These are phyloP conservation scores for Rapana venosa DNA, from an alignment of 2,888 invertebrate genomes.

Conservation along the genomic window DNA sequence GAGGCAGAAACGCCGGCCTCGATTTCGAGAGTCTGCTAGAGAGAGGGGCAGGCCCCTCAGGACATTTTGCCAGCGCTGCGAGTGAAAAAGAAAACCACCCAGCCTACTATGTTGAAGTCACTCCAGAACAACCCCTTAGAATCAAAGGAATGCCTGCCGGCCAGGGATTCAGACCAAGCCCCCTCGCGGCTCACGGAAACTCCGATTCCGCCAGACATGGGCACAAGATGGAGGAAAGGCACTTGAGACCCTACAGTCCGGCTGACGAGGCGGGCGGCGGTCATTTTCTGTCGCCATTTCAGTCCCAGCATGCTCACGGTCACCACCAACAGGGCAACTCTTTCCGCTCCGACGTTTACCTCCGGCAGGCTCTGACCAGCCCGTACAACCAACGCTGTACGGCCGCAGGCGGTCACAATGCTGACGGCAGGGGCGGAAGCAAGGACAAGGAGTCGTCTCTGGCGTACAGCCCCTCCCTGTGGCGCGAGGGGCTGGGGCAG, in stretches of 20 bases:
- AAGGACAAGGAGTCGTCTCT: neutral
- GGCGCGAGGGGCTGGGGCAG: neutral
- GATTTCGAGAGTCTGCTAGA: neutral
- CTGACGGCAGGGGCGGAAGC: neutral
- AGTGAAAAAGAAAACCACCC: neutral
- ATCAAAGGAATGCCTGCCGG: neutral
- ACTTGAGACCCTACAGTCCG: neutral
- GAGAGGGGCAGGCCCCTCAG: neutral
- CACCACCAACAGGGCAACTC: slow-evolving; percentile 12
- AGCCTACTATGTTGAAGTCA: neutral
- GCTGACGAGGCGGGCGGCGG: neutral
- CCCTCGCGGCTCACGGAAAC: neutral
- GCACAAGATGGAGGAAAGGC: neutral
- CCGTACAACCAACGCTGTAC: slow-evolving; percentile 54
- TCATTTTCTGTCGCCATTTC: neutral
- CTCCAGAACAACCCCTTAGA: neutral
- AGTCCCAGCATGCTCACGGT: neutral
- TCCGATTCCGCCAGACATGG: neutral
- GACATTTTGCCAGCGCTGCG: neutral
- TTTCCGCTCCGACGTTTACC: slow-evolving; percentile 55
- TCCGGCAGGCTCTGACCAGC: slow-evolving; percentile 62
- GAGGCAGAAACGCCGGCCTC: neutral
- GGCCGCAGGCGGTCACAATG: neutral
- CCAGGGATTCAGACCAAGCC: neutral
- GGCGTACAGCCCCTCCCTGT: neutral